phyloP scores from a whole-genome alignment of 1,140 invertebrate species.

The Plectus sambesii region DNA sequence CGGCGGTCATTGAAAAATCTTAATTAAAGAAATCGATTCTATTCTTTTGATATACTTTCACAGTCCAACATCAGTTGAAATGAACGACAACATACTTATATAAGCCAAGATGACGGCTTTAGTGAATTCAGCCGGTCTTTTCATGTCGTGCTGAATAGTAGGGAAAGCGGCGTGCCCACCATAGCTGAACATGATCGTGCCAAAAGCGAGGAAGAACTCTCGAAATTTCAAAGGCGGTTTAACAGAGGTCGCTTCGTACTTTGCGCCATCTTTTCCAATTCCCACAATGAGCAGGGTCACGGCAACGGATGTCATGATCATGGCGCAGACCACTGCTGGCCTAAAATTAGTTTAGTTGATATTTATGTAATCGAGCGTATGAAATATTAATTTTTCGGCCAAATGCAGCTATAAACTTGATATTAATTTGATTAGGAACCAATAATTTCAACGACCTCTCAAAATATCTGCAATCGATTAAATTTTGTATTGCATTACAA shows the following conservation, averaged over 20 bases:
- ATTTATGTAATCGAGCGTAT: too few species aligned
- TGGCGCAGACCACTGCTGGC: constrained; percentile 29
- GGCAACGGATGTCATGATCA: constrained; percentile 30
- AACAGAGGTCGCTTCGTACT: constrained; percentile 15
- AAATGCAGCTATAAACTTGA: too few species aligned
- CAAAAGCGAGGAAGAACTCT: constrained; percentile 46
- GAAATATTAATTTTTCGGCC: too few species aligned
- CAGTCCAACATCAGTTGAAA: constrained; percentile 11
- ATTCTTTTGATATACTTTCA: neutral
- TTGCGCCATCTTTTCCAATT: constrained; percentile 26
- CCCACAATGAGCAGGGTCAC: constrained; percentile 32
- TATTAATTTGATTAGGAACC: too few species aligned
- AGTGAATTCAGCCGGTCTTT: constrained; percentile 46
- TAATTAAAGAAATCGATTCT: neutral
- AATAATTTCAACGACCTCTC: too few species aligned
- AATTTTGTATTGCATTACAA: neutral
- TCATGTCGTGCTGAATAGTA: constrained; percentile 52
- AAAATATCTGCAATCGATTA: constrained; percentile 1
- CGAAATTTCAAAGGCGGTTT: constrained; percentile 24
- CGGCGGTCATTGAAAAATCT: neutral
- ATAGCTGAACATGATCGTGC: constrained; percentile 48
- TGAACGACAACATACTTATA: constrained; percentile 33
- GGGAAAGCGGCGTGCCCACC: constrained; percentile 50
- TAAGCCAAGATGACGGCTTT: constrained; percentile 47
- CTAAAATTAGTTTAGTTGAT: neutral